Percentiles rank a stretch among this genome's conserved stretches.
Conservation (phyloP, 2,888 invertebrate species). For the Megaustenia siamemsis region DNA sequence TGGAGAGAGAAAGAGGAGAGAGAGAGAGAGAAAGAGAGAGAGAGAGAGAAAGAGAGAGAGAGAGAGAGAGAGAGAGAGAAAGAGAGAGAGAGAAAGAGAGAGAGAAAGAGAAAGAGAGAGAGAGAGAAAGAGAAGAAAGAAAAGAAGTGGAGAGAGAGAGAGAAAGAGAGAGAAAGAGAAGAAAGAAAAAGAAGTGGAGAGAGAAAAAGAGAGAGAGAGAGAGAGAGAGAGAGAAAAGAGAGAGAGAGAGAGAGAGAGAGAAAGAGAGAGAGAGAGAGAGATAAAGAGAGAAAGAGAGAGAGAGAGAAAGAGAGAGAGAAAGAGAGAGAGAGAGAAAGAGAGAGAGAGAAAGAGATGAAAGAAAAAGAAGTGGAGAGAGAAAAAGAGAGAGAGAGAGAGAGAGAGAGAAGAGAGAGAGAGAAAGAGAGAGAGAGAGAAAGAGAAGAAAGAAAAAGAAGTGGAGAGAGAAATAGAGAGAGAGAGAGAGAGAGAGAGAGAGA, state of each 20-base stretch:
- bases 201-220: neutral
- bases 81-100: neutral
- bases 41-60: constrained; percentile 22
- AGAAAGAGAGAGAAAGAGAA: neutral
- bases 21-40: constrained; percentile 16
- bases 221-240: neutral
- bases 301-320: neutral
- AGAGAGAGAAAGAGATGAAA: neutral
- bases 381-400: no score
- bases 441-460: neutral
- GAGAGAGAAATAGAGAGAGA: constrained; percentile 14
- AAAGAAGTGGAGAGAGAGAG: neutral
- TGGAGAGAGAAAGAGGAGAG: constrained; percentile 20
- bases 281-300: neutral
- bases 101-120: neutral
- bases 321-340: neutral
- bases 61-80: constrained; percentile 14
- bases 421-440: no score
- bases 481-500: constrained; percentile 38
- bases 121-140: neutral
- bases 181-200: neutral
- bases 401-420: no score
- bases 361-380: neutral
- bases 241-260: neutral
- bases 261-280: neutral